A percentile compares a stretch with the other conserved stretches of the same genome.
These are phyloP conservation scores for Bimastos eiseni DNA, from an alignment of 2,888 invertebrate species.

Conservation along the genomic window DNA sequence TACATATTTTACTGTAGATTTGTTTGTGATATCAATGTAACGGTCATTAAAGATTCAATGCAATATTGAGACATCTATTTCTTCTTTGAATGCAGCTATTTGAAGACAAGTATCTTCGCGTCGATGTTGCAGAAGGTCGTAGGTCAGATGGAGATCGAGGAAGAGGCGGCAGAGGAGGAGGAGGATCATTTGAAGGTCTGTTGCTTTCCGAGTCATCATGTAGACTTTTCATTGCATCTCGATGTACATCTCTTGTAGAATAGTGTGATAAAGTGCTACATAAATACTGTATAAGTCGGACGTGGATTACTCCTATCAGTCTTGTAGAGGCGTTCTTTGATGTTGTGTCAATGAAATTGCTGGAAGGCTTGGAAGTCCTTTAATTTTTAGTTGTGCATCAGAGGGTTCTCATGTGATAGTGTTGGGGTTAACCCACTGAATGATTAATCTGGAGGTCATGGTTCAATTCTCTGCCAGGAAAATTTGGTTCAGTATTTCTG, in stretches of 20 bases:
- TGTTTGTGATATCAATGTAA: too few relatives aligned
- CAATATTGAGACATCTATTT: neutral
- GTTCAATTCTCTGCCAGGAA: too few relatives aligned
- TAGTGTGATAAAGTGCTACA: neutral
- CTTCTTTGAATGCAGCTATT: constrained; percentile 66
- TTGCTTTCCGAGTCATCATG: neutral
- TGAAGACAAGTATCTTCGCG: constrained; percentile 74
- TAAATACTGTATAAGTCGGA: neutral
- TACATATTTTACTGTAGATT: too few relatives aligned
- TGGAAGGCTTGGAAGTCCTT: too few relatives aligned
- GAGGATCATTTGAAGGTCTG: constrained; percentile 28
- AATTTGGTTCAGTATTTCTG: too few relatives aligned
- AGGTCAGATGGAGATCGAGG: constrained; percentile 28
- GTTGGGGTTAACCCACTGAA: too few relatives aligned
- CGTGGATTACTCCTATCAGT: neutral
- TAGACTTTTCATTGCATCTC: neutral
- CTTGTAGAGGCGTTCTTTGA: too few relatives aligned
- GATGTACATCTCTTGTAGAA: neutral
- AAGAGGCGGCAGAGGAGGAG: constrained; percentile 28
- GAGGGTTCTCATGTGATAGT: too few relatives aligned
- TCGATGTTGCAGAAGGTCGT: constrained; percentile 62
- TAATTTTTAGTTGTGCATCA: too few relatives aligned
- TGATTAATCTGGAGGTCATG: too few relatives aligned
- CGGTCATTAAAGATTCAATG: neutral
- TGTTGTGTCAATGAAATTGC: too few relatives aligned